Percentiles rank a stretch among this genome's conserved stretches.
Conservation (phyloP, 2,888 invertebrate species). For the Heliconius charithonia region DNA sequence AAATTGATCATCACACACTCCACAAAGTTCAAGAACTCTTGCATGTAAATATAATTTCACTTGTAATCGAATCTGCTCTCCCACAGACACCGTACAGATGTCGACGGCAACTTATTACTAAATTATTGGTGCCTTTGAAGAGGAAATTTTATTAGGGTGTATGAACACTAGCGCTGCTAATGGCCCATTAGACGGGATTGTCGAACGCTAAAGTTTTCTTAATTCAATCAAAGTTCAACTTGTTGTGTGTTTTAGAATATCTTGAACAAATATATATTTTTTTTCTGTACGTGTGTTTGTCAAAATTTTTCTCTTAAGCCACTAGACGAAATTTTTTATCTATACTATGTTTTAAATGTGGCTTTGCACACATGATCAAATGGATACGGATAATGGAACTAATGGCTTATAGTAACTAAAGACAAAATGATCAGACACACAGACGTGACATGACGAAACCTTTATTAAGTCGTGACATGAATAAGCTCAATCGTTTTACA, state of each 20-base stretch:
- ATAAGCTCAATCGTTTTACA: background rate
- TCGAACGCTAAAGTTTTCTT: conserved; percentile 9
- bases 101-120: conserved; percentile 35
- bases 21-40: background rate
- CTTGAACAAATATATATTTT: background rate
- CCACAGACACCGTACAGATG: conserved; percentile 6
- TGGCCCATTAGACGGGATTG: conserved; percentile 36
- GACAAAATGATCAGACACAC: too few species aligned
- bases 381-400: too few species aligned
- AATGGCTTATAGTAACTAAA: too few species aligned
- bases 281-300: background rate
- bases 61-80: conserved; percentile 12
- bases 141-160: conserved; percentile 50
- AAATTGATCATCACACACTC: background rate
- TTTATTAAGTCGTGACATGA: background rate
- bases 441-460: background rate
- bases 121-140: conserved; percentile 48
- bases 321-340: too few species aligned
- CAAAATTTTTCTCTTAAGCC: too few species aligned
- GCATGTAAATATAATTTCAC: conserved; percentile 1
- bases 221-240: conserved; percentile 10
- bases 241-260: background rate
- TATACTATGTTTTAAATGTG: too few species aligned
- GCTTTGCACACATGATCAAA: too few species aligned
- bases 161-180: conserved; percentile 45